phyloP scores from a whole-genome alignment of 2,888 invertebrate genomes.

The Drosophila hawaiiensis region DNA sequence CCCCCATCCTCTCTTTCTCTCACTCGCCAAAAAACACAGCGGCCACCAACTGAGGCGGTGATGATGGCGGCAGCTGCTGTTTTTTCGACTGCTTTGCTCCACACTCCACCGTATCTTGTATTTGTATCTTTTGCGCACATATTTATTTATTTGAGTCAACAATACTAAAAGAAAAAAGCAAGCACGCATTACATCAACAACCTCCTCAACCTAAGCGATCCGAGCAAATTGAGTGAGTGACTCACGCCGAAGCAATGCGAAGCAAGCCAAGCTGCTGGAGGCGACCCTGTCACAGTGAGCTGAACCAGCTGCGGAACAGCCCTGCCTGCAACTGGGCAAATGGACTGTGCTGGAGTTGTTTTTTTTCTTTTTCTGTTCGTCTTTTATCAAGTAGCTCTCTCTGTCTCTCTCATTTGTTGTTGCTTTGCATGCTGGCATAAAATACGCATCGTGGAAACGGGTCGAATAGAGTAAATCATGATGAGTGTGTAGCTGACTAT shows the following conservation, averaged over 20 bases:
- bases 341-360: background rate
- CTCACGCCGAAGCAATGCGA: constrained; percentile 52
- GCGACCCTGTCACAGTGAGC: constrained; percentile 47
- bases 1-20: background rate
- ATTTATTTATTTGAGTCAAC: constrained; percentile 39
- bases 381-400: constrained; percentile 33
- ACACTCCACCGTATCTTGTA: background rate
- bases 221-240: constrained; percentile 25
- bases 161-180: constrained; percentile 35
- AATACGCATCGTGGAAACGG: constrained; percentile 48
- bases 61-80: constrained; percentile 49
- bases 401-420: constrained; percentile 5
- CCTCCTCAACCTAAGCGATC: constrained; percentile 42
- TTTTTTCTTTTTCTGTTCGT: background rate
- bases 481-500: constrained; percentile 33
- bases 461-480: constrained; percentile 58
- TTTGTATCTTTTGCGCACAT: constrained; percentile 14
- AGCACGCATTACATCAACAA: constrained; percentile 58
- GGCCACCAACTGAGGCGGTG: constrained; percentile 62
- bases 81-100: constrained; percentile 1
- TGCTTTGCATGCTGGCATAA: constrained; percentile 28
- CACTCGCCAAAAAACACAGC: constrained; percentile 37
- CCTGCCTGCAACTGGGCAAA: constrained; percentile 29
- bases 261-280: constrained; percentile 37
- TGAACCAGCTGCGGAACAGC: constrained; percentile 44